Conservation (phyloP, 2,888 invertebrate genomes). For the Ditula angustiorana region DNA sequence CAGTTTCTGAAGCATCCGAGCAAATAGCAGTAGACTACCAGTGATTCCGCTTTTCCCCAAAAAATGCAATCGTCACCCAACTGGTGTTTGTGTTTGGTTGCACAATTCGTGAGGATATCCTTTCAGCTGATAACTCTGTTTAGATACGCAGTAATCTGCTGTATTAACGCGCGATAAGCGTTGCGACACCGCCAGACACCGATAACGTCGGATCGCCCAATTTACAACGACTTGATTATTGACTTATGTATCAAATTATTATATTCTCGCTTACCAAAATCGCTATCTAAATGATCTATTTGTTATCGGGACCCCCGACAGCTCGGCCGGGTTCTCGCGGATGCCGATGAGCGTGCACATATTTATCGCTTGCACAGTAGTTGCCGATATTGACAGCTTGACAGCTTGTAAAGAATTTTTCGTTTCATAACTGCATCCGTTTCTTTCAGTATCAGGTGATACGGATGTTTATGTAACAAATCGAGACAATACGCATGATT, state of each 20-base stretch:
- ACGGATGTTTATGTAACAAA: too few species aligned
- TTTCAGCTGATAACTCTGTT: background rate
- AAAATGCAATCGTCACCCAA: background rate
- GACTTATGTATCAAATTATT: background rate
- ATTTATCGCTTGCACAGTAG: background rate
- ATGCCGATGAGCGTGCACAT: background rate
- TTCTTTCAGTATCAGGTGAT: too few species aligned
- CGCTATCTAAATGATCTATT: background rate
- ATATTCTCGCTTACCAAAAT: background rate
- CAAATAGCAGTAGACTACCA: too few species aligned
- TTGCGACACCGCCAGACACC: background rate
- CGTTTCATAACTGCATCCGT: too few species aligned
- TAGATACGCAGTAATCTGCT: background rate
- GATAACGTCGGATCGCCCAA: background rate
- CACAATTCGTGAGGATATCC: constrained; percentile 7
- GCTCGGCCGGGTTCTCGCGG: background rate
- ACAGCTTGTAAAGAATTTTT: too few species aligned
- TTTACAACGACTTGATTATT: constrained; percentile 1
- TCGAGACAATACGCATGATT: too few species aligned
- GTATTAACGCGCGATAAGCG: background rate
- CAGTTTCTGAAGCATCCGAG: too few species aligned
- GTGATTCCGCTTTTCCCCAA: too few species aligned
- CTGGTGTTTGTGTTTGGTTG: background rate
- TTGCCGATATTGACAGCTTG: background rate
- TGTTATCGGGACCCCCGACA: background rate